Base-by-base conservation (phyloP, 2,113 vertebrate species). In the Ceyx cyanopectus region DNA sequence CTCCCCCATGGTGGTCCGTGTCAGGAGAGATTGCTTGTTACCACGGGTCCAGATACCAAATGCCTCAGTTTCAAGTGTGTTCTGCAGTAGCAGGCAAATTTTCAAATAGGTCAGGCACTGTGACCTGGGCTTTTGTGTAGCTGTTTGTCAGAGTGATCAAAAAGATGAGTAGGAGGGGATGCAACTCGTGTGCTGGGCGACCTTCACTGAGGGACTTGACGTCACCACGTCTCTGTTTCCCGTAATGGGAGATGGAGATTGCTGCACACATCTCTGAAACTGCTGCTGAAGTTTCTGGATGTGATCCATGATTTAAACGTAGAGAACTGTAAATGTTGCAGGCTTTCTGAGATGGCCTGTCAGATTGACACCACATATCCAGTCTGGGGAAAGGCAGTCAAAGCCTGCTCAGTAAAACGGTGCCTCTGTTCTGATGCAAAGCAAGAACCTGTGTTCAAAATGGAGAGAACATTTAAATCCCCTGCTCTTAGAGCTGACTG, bases 381-480 rank as follows among this genome's bases (percentile, higher is more conserved):
- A 22, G 48, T 20, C 20, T 0, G 0, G 61, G 37, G 58, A 77
- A 87, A 81, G 51, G 43, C 22, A 81, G 14, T 76, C 29, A 89
- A 80, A 85, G 21, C 58, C 34, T 19, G 27, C 48, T 91, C 68
- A 29, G 79, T 93, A 85, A 95, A 75, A 90, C 79, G 45, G 29
- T 72, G 81, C 72, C 45, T 62, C 58, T 85, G n/a, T 89, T 92
- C 65, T 78, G 19, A 51, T 60, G 11, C 11, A 53, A 69, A 93
- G 37, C 54, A 72, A 74, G 69, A 94, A 79, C 32, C 37, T 74
- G 66, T 50, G 86, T 87, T 94, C 37, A 29, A 89, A 85, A 85
- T 40, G 81, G 29, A 86, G 24, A 84, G 78, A 91, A 81, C 14
- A 73, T 91, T 93, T 87, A 88, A 96, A 88, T 91, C 7, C 51